A percentile compares a stretch with the other conserved stretches of the same genome.
phyloP scores from a whole-genome alignment of 2,888 invertebrate genomes.

The Lasioglossum marginatum region DNA sequence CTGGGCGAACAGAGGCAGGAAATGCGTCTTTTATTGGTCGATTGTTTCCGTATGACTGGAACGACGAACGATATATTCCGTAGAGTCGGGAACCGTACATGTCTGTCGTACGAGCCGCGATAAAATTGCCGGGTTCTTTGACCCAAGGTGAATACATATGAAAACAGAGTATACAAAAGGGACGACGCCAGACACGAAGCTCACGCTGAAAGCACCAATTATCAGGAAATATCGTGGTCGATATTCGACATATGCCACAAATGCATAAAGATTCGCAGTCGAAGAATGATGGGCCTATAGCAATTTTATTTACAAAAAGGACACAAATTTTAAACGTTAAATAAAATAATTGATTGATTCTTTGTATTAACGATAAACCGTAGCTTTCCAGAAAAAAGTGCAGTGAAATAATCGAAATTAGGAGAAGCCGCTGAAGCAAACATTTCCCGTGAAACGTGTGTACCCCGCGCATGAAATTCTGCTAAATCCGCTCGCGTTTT shows the following conservation, averaged over 20 bases:
- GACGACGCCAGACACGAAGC: neutral
- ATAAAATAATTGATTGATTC: neutral
- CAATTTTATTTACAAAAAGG: neutral
- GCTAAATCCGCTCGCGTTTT: neutral
- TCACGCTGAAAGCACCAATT: slow-evolving; percentile 11
- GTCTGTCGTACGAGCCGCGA: slow-evolving; percentile 14
- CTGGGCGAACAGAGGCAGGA: neutral
- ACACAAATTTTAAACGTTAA: neutral
- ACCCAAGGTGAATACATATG: slow-evolving; percentile 12
- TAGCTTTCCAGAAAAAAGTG: neutral
- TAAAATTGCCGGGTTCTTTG: neutral
- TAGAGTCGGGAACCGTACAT: slow-evolving; percentile 10
- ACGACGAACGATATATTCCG: slow-evolving; percentile 32
- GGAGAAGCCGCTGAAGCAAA: neutral
- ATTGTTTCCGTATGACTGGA: slow-evolving; percentile 47
- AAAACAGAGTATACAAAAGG: slow-evolving; percentile 26
- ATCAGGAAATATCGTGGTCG: slow-evolving; percentile 15
- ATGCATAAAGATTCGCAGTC: neutral
- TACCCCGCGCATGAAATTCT: neutral
- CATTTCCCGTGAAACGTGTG: neutral
- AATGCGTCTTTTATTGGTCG: slow-evolving; percentile 39
- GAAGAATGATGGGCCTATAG: neutral
- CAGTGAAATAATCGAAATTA: neutral
- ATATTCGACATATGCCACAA: neutral
- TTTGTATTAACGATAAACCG: neutral